These are phyloP conservation scores for Vombatus ursinus DNA, from an alignment of 2,113 vertebrate species.

Conservation along the genomic window DNA sequence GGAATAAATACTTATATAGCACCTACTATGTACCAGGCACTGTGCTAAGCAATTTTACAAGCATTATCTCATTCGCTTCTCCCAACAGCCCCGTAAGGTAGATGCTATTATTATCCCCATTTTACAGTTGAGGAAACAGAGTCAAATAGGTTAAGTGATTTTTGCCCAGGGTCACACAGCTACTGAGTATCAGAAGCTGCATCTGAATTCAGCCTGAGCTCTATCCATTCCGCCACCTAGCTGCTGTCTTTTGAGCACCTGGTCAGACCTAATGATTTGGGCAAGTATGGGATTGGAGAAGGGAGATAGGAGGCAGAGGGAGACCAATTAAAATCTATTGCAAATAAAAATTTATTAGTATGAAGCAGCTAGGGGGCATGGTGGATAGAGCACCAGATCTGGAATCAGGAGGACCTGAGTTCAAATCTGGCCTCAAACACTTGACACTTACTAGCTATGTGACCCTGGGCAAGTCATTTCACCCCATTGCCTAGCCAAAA, in stretches of 20 bases:
- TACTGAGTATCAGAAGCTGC: background rate
- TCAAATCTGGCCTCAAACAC: no score
- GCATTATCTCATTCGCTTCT: background rate
- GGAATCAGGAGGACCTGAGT: no score
- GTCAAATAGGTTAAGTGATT: background rate
- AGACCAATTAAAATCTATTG: background rate
- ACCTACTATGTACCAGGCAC: background rate
- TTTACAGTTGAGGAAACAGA: background rate
- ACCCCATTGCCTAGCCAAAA: no score
- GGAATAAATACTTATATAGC: background rate
- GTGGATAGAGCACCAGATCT: no score
- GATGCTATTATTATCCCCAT: background rate
- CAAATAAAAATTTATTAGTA: background rate
- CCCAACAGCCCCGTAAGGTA: background rate
- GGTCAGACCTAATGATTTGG: background rate
- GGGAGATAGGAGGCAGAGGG: background rate
- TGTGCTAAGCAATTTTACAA: background rate
- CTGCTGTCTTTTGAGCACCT: background rate
- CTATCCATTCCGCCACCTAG: background rate
- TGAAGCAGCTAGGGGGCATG: no score
- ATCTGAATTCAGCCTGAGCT: background rate
- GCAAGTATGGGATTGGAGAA: background rate
- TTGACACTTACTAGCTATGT: no score
- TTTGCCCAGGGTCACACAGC: background rate
- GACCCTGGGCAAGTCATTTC: no score